These are phyloP conservation scores for Campoletis sonorensis DNA, from an alignment of 1,140 invertebrate species.

Conservation along the genomic window DNA sequence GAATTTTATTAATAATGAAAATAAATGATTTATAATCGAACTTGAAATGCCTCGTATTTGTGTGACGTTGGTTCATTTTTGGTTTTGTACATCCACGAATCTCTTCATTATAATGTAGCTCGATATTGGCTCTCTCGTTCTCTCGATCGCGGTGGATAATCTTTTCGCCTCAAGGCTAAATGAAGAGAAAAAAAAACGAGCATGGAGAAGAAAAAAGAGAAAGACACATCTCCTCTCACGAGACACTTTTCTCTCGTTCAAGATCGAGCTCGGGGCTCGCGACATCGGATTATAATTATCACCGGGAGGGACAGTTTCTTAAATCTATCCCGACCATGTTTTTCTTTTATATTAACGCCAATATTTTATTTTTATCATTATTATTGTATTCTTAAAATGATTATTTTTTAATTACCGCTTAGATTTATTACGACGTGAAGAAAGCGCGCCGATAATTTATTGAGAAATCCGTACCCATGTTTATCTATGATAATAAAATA, in stretches of 20 bases:
- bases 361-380: slow-evolving; percentile 11
- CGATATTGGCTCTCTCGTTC: slow-evolving; percentile 19
- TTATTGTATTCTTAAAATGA: not conserved
- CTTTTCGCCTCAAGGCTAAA: slow-evolving; percentile 29
- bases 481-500: not conserved
- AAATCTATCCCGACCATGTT: not conserved
- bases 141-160: slow-evolving; percentile 14
- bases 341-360: not conserved
- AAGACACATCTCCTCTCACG: not conserved
- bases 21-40: too few species aligned
- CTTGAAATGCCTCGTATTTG: too few species aligned
- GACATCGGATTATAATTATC: slow-evolving; percentile 23
- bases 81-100: slow-evolving; percentile 11
- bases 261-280: not conserved
- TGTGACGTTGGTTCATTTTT: not conserved
- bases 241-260: slow-evolving; percentile 25
- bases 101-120: slow-evolving; percentile 36
- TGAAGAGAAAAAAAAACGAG: not conserved
- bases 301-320: slow-evolving; percentile 19
- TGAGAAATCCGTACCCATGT: too few species aligned
- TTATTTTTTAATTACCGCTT: not conserved
- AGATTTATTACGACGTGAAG: too few species aligned
- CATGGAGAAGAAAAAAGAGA: not conserved
- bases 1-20: not conserved
- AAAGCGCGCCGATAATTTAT: too few species aligned